A percentile compares a stretch with the other conserved stretches of the same genome.
These are phyloP conservation scores for Isoperla grammatica DNA, from an alignment of 2,888 invertebrate species.

Conservation along the genomic window DNA sequence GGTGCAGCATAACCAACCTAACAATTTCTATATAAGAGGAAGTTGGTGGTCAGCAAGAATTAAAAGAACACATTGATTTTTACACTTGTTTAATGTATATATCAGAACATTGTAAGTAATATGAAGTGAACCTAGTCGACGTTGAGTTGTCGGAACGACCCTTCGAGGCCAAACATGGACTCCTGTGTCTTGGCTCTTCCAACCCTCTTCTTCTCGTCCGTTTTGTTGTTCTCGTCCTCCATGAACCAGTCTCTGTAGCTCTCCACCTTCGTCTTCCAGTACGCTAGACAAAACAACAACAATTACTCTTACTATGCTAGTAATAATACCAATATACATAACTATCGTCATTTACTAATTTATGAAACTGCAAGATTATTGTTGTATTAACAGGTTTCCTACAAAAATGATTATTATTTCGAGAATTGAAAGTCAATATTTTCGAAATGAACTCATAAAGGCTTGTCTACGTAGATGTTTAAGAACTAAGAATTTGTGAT, in stretches of 20 bases:
- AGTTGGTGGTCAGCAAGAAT: no score
- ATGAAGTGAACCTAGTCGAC: not conserved
- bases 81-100: no score
- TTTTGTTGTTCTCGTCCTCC: conserved; percentile 46
- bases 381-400: not conserved
- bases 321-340: not conserved
- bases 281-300: not conserved
- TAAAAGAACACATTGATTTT: no score
- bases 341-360: no score
- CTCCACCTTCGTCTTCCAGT: conserved; percentile 49
- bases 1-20: no score
- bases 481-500: no score
- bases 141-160: conserved; percentile 1
- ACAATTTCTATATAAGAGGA: no score
- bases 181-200: conserved; percentile 35
- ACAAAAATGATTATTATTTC: not conserved
- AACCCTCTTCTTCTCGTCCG: conserved; percentile 50
- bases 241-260: conserved; percentile 49
- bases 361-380: no score
- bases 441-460: not conserved
- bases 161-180: conserved; percentile 4
- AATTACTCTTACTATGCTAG: not conserved
- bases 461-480: no score
- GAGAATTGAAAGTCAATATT: not conserved
- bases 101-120: not conserved